These are phyloP conservation scores for Chironomus tepperi DNA, from an alignment of 1,140 invertebrate genomes.

Conservation along the genomic window DNA sequence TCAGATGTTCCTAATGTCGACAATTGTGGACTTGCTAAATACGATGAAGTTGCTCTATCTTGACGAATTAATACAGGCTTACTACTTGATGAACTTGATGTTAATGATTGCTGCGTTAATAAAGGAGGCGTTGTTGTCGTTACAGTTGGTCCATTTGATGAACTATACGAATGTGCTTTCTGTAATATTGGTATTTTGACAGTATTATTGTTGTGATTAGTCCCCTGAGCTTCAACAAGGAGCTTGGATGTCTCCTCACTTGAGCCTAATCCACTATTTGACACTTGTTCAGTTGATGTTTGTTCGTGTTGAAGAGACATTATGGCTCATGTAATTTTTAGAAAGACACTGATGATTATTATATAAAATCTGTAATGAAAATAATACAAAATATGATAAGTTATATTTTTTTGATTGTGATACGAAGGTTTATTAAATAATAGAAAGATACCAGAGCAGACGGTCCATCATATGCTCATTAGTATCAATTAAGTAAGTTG, in stretches of 20 bases:
- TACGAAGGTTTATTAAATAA: too few species aligned
- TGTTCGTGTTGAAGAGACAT: conserved; percentile 44
- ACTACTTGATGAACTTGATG: conserved; percentile 33
- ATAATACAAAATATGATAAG: too few species aligned
- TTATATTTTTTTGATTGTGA: too few species aligned
- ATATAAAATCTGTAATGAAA: too few species aligned
- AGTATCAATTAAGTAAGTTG: too few species aligned
- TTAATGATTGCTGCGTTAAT: conserved; percentile 9
- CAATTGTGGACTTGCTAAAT: conserved; percentile 63
- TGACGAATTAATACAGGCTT: conserved; percentile 75
- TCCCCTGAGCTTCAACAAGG: conserved; percentile 43
- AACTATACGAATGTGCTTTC: background rate
- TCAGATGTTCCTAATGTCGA: conserved; percentile 64
- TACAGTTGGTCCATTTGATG: conserved; percentile 3
- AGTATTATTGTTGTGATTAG: conserved; percentile 31
- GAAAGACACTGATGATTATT: too few species aligned
- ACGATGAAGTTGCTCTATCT: conserved; percentile 61
- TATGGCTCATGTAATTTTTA: conserved; percentile 26
- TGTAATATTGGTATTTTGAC: background rate
- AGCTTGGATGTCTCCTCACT: conserved; percentile 71
- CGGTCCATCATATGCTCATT: too few species aligned
- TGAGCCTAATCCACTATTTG: conserved; percentile 56
- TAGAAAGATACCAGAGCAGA: too few species aligned
- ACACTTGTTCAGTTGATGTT: conserved; percentile 40
- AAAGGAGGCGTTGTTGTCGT: conserved; percentile 27